Evolutionary conservation across 2,888 invertebrate species (phyloP).

Genomic region (Drosophila neotestacea): DNA sequence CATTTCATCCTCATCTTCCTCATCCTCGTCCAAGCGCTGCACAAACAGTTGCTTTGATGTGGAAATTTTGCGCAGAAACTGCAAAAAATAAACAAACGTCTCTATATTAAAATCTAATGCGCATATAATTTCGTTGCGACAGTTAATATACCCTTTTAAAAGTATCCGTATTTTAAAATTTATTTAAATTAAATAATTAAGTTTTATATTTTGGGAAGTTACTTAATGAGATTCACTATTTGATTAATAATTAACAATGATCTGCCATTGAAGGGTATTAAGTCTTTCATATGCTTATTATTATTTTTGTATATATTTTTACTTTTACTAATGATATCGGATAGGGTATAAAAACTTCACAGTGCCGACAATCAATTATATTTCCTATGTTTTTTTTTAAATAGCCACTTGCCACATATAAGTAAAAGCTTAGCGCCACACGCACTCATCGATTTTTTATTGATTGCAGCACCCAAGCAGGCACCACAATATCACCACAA

Average conservation of each 20-base stretch:
- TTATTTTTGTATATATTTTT: too few species aligned
- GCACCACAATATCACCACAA: background rate
- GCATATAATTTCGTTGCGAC: background rate
- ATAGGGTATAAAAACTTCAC: too few species aligned
- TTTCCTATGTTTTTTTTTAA: too few species aligned
- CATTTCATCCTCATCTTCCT: constrained; percentile 63
- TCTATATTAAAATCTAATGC: constrained; percentile 8
- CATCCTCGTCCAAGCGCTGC: constrained; percentile 81
- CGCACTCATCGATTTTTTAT: constrained; percentile 67
- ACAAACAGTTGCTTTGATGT: constrained; percentile 78
- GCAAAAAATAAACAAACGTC: constrained; percentile 30
- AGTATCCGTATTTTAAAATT: too few species aligned
- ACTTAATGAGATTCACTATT: too few species aligned
- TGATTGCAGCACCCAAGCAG: constrained; percentile 43
- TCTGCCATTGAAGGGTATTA: too few species aligned
- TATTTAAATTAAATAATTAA: too few species aligned
- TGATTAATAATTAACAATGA: too few species aligned
- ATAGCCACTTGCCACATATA: background rate
- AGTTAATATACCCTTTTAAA: background rate
- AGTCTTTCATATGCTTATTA: too few species aligned
- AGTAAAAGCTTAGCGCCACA: constrained; percentile 8
- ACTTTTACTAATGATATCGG: too few species aligned
- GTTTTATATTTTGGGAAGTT: too few species aligned
- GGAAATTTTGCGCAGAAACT: constrained; percentile 83
- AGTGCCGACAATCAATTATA: too few species aligned